Evolutionary conservation across 2,113 vertebrate genomes (phyloP), one percentile per base, ranked within the genome.

Genomic region (Pseudolaguvia tuberculata): DNA sequence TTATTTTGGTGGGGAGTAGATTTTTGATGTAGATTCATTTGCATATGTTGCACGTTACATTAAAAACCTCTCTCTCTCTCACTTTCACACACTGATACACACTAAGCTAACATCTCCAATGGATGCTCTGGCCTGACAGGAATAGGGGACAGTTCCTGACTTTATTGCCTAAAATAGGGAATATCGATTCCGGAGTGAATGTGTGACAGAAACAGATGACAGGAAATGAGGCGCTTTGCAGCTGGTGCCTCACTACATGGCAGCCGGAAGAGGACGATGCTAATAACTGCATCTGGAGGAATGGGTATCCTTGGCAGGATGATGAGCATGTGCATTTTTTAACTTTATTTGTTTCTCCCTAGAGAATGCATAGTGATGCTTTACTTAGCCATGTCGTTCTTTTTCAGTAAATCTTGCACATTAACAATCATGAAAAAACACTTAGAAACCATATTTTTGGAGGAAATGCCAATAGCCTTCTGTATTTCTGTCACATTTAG

Each of bases 261-360:
- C 50, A 65, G 65, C 52, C 15, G 57, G 45, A 25, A 63, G 68
- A 72, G 62, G 45, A 69, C 52, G 53, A 72, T 57, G 76, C 72
- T 78, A 78, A 78, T 81, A 65, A 70, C 25, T 72, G 68, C 68
- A 78, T 78, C 72, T 67, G 75, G 67, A 77, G 57, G 47, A 77
- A 68, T 77, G 75, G 67, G 70, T 52, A 35, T 62, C 21, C 57
- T 70, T 59, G 58, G 58, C 23, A 63, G 23, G 21, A 47, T 45
- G 66, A 58, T 21, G 56, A 73, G 72, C 48, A 70, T 53, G 31
- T 31, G 47, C 56, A 59, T 48, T 76, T 76, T 61, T 56, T 15
- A 50, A 66, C 66, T 51, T 42, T 57, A 53, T 31, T 62, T 48
- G 48, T 70, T 45, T 61, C 52, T 20, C 48, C 62, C 57, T 53